Percentiles rank a stretch among this genome's conserved stretches.
Conservation (phyloP, 2,113 vertebrate species). For the Xenus cinereus region DNA sequence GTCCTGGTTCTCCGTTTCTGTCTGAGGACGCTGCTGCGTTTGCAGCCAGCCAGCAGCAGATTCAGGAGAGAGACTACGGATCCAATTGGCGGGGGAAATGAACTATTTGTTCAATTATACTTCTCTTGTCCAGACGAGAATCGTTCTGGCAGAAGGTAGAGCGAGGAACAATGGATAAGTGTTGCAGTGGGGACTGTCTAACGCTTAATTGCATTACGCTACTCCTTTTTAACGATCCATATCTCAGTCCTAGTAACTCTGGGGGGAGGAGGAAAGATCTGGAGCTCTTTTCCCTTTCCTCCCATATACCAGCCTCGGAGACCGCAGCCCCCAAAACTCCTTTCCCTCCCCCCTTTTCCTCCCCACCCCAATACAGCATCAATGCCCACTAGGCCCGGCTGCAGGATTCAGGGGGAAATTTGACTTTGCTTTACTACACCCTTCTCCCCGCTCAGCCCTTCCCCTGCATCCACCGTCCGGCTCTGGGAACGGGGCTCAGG, state of each 20-base stretch:
- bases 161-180: not conserved
- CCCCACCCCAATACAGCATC: not conserved
- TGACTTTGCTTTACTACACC: not conserved
- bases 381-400: not conserved
- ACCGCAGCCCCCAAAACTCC: not conserved
- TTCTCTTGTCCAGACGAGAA: not conserved
- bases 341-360: not conserved
- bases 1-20: not conserved
- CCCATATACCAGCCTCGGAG: not conserved
- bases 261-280: not conserved
- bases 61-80: not conserved
- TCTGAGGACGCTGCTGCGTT: not conserved
- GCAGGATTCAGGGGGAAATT: not conserved
- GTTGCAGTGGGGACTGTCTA: slow-evolving; percentile 8
- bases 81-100: slow-evolving; percentile 10
- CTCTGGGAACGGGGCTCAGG: not conserved
- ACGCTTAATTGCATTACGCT: not conserved
- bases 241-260: not conserved
- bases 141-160: not conserved
- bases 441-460: not conserved
- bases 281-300: not conserved
- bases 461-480: not conserved
- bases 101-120: slow-evolving; percentile 43
- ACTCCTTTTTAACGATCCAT: not conserved
- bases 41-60: not conserved